A percentile compares a stretch with the other conserved stretches of the same genome.
phyloP scores from a whole-genome alignment of 2,888 invertebrate species.

The Phortica magna region DNA sequence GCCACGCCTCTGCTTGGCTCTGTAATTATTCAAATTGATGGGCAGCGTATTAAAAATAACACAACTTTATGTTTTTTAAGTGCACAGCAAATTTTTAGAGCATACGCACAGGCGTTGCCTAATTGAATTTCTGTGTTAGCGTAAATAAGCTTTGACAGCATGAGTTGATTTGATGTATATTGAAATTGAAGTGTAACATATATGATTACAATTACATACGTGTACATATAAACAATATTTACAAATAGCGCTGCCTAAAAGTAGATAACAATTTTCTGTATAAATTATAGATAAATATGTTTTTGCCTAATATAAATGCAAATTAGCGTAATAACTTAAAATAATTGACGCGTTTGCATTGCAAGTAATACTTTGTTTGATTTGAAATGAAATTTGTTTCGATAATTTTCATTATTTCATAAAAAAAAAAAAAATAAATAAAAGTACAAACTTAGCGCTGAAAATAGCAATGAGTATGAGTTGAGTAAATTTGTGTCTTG shows the following conservation, averaged over 20 bases:
- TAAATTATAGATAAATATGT: too few species aligned
- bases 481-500: background rate
- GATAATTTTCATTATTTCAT: background rate
- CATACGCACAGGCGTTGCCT: conserved; percentile 27
- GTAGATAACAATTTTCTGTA: background rate
- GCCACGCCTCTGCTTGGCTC: too few species aligned
- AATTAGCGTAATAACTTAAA: background rate
- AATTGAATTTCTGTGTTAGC: conserved; percentile 6
- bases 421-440: background rate
- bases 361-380: background rate
- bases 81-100: background rate
- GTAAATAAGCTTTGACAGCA: background rate
- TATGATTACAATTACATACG: background rate
- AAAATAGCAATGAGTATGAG: background rate
- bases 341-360: background rate
- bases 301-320: background rate
- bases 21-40: too few species aligned
- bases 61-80: background rate
- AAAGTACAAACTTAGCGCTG: background rate
- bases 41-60: background rate
- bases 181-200: background rate
- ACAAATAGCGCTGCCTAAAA: background rate
- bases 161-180: background rate
- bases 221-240: background rate
- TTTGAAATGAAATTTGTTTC: background rate